Base-by-base conservation (phyloP, 2,888 invertebrate species). In the Lasius platythorax region DNA sequence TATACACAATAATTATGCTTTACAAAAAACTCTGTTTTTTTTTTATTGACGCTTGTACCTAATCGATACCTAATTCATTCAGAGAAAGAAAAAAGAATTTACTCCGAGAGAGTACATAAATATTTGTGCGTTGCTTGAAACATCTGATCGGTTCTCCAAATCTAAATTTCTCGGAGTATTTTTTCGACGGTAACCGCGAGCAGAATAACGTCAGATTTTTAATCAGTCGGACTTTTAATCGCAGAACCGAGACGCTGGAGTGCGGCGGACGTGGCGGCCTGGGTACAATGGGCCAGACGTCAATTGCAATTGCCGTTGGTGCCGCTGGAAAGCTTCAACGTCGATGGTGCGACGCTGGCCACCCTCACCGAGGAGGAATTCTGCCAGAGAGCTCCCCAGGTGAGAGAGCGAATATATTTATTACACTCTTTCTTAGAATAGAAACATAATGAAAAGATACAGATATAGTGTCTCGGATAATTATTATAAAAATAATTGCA, bases 201-300 rank as follows among this genome's bases (percentile, higher is more conserved):
- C 11, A 53, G 12, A 82, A 15, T 78, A 66, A 64, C 4, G 23
- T 43, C 18, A 28, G 53, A 82, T 64, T 70, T 40, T 6, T 18
- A 33, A 33, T 33, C 30, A 33, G 30, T 33, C 30, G 30, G 63
- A 3, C 12, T 33, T 73, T 46, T 68, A 66, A 88, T 90, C 90
- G 9, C 95, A 99, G 99, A 99, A 96, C 99, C 99, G 88, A 96
- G 97, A 94, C 96, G 97, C 92, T 99, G 99, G 99, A 97, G 97
- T 91, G 96, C 97, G 23, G 96, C 97, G 85, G 98, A 99, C 94
- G 98, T 98, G 70, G 97, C 97, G 89, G 97, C 98, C 33, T 99
- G 99, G 99, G 96, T 99, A 85, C 96, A 97, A 94, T 98, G 98
- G 97, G 98, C 98, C 91, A 96, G 97, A 85, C 96, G 97, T 92